Evolutionary conservation across 2,113 vertebrate species (phyloP).

Genomic region (Grallaria varia): DNA sequence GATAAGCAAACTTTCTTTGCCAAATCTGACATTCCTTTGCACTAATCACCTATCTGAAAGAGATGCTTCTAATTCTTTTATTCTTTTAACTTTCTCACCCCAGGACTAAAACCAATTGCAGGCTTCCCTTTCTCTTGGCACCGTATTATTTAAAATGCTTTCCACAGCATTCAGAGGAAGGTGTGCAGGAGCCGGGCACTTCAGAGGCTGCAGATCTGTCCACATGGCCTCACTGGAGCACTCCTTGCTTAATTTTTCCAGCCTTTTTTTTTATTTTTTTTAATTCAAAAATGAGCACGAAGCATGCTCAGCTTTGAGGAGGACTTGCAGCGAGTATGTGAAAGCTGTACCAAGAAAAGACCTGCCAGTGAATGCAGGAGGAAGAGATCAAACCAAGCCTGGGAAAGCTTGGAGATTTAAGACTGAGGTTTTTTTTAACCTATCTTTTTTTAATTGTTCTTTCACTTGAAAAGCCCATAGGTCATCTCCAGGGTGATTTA

Average conservation of each 20-base stretch:
- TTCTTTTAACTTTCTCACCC: constrained; percentile 17
- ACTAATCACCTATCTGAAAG: constrained; percentile 32
- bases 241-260: not conserved
- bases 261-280: not conserved
- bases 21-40: constrained; percentile 18
- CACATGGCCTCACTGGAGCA: not conserved
- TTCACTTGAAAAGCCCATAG: not conserved
- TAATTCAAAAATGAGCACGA: not conserved
- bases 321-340: not conserved
- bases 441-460: not conserved
- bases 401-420: not conserved
- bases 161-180: not conserved
- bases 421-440: not conserved
- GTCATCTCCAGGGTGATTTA: not conserved
- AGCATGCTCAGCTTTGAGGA: not conserved
- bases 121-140: not conserved
- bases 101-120: not conserved
- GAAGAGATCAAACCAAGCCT: not conserved
- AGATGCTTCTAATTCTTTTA: not conserved
- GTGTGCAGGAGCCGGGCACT: not conserved
- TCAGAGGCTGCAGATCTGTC: not conserved
- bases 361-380: not conserved
- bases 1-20: constrained; percentile 9
- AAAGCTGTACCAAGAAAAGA: not conserved
- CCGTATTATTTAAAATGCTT: not conserved